Base-by-base conservation (phyloP, 2,888 invertebrate genomes). In the Calliphora vomitoria region DNA sequence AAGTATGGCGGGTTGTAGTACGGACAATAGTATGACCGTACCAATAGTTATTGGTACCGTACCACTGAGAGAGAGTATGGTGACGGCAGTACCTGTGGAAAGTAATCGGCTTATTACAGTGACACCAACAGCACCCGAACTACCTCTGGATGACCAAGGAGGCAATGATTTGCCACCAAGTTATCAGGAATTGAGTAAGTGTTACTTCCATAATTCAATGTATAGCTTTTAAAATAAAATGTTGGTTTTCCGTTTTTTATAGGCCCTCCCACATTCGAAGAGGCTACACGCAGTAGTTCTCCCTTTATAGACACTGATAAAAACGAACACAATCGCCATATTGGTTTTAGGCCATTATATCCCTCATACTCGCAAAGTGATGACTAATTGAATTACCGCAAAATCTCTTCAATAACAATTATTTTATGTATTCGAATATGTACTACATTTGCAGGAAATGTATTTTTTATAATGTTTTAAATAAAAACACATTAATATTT, bases 311-410 rank as follows among this genome's bases (percentile, higher is more conserved):
- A 92, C 47, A 87, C 85, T 13, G 91, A 91, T 74, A 91, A 76
- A 10, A 89, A 90, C 78, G 91, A 90, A 53, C 89, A 89, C 47
- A 88, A 91, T 78, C 85, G 88, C 38, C 86, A 89, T 2, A 90
- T 91, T 50, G 90, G 90, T 11, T 92, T 90, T 35, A 85, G 92
- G 47, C 92, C 92, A 5, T 89, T 90, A 25, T 92, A 92, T 82
- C 92, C 92, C n/a, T 90, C 91, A 89, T 92, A 92, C 78, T 90
- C 86, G 6, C 50, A 76, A 76, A 76, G 20, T 25, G 50, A 64
- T 66, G 31, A 35, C 0, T 50, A 53, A n/a, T 6, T 53, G 2
- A 4, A 3, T 18, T 66, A 66, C 4, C 44, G 8, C 20, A 31
- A 44, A 44, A 44, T 44, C 0, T 11, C 2, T 44, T 11, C 25